Evolutionary conservation across 2,113 vertebrate genomes (phyloP), one percentile per base, ranked within the genome.

Genomic region (Spea bombifrons): DNA sequence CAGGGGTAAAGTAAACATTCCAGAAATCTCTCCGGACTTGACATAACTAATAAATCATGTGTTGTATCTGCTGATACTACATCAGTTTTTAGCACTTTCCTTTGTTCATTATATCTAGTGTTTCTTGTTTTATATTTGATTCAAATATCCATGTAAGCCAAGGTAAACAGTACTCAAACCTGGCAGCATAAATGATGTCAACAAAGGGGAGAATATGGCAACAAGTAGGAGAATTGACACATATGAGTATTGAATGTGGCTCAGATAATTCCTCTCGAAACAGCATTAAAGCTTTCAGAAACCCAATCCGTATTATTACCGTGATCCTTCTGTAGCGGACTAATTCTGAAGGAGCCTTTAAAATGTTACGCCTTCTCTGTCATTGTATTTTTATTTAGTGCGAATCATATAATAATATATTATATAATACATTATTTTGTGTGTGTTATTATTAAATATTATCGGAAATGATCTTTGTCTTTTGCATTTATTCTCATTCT

Each of bases 41-140:
- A 16, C 50, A 71, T 17, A 17, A 68, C 47, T 70, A 49, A 68
- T 48, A 68, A 48, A 68, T 48, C 66, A 43, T 15, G 45, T 5
- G 17, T 15, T 68, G 44, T 68, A 68, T 48, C 46, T 70, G 46
- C 50, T 70, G 48, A 70, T 70, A 50, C 47, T 50, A 70, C 47
- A 50, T 70, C 15, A 12, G 13, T 44, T 49, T 70, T 49, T 49
- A 16, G 6, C 8, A 6, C 5, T 70, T 70, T 13, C 67, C 10
- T 15, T 70, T 70, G 67, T 70, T 70, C 48, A 16, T 8, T 16
- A 70, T 8, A 70, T 49, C 47, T 49, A 70, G 47, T 70, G 67
- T 50, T 70, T 70, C 46, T 70, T 70, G 67, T 71, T 71, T 71
- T 71, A 8, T 52, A 17, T 52, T 71, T 71, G 49, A 52, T 52